These are phyloP conservation scores for Corvus cornix DNA, from an alignment of 2,113 vertebrate species.

Conservation along the genomic window DNA sequence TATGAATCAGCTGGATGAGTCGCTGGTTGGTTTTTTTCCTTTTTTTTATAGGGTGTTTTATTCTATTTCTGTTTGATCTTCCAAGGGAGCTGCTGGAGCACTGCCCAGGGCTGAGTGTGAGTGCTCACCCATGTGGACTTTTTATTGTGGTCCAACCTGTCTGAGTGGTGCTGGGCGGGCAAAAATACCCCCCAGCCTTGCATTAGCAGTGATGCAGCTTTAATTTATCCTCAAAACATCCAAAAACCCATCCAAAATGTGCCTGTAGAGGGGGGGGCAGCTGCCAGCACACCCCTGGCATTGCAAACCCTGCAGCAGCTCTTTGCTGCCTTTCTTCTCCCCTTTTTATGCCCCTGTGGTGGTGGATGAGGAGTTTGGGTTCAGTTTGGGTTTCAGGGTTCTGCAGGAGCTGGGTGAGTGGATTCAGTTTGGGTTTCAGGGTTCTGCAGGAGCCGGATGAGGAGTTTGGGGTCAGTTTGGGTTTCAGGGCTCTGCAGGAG, in stretches of 20 bases:
- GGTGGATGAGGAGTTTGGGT: not conserved
- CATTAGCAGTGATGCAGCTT: not conserved
- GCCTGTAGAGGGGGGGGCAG: not conserved
- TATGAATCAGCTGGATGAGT: not conserved
- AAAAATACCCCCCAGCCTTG: not conserved
- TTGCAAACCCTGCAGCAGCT: not conserved
- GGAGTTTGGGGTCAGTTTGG: not conserved
- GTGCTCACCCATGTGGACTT: not conserved
- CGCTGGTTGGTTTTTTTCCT: not conserved
- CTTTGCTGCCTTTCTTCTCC: not conserved
- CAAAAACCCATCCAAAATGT: fast-evolving
- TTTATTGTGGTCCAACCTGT: fast-evolving
- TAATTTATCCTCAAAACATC: not conserved
- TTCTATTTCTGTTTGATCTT: not conserved
- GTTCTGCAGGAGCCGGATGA: no score
- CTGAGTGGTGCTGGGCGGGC: not conserved
- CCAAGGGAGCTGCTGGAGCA: not conserved
- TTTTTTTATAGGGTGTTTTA: not conserved
- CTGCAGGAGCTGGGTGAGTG: no score
- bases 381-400: no score
- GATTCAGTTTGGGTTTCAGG: no score
- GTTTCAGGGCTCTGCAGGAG: not conserved
- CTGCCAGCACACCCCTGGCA: not conserved
- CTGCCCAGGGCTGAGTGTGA: not conserved
- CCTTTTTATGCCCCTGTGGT: not conserved